These are phyloP conservation scores for Lagorchestes hirsutus DNA, from an alignment of 2,797 vertebrate species.

Conservation along the genomic window DNA sequence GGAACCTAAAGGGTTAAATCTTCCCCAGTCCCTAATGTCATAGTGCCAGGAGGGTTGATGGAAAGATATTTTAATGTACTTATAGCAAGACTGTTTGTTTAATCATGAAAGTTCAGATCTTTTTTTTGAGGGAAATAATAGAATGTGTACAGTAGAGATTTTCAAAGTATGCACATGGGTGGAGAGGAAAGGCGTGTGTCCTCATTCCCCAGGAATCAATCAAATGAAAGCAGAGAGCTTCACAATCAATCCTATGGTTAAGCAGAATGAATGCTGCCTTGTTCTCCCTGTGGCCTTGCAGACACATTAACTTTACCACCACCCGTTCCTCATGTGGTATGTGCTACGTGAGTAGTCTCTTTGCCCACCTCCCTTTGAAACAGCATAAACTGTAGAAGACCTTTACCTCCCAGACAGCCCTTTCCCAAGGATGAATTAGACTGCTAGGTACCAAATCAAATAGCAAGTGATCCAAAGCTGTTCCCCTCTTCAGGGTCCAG, in stretches of 20 bases:
- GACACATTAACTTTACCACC: not conserved
- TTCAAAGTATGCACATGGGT: not conserved
- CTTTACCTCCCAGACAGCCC: not conserved
- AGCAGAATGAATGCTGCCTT: not conserved
- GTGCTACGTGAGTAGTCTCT: not conserved
- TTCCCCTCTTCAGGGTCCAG: not conserved
- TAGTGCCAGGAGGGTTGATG: not conserved
- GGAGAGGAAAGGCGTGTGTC: not conserved
- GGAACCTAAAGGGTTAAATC: not conserved
- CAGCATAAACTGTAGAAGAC: not conserved
- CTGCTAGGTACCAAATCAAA: not conserved
- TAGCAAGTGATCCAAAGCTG: not conserved
- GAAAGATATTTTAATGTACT: not conserved
- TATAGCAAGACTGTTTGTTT: constrained; percentile 32
- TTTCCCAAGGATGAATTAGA: not conserved
- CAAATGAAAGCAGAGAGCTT: not conserved
- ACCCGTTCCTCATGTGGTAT: not conserved
- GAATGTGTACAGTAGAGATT: not conserved
- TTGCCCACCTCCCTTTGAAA: not conserved
- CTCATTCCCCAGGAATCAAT: not conserved
- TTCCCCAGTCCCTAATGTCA: not conserved
- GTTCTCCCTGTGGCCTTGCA: not conserved
- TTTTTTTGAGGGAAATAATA: constrained; percentile 1
- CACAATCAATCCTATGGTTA: not conserved
- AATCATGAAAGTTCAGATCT: constrained; percentile 41